These are phyloP conservation scores for Callorhinus ursinus DNA, from an alignment of 2,113 vertebrate species.

Conservation along the genomic window DNA sequence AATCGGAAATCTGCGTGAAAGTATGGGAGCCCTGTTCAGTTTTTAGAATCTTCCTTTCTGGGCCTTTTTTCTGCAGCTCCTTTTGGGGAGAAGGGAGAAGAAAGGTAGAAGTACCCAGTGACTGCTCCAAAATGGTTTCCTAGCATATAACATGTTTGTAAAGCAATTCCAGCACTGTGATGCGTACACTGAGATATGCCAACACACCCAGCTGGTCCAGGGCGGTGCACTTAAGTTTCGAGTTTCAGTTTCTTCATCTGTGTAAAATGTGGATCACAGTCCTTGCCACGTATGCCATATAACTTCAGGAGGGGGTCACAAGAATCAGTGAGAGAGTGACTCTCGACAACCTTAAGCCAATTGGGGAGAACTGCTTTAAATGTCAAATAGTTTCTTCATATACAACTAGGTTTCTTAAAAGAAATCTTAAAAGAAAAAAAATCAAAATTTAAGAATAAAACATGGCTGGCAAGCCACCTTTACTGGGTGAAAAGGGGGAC, in stretches of 20 bases:
- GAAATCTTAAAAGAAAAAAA: slow-evolving; percentile 13
- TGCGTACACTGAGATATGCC: neutral
- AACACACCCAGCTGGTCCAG: neutral
- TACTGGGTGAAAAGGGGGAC: neutral
- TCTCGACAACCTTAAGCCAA: neutral
- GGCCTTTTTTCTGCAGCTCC: neutral
- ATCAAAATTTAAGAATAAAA: neutral
- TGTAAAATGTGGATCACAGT: neutral
- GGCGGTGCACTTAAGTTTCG: neutral
- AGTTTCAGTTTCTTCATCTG: neutral
- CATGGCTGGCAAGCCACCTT: neutral
- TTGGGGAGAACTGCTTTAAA: neutral
- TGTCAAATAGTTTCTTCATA: neutral
- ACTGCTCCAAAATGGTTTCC: neutral
- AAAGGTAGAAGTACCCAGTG: neutral
- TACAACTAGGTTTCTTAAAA: neutral
- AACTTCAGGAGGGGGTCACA: neutral
- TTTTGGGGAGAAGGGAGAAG: neutral
- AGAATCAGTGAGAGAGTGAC: neutral
- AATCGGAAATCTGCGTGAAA: neutral
- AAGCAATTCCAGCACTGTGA: neutral
- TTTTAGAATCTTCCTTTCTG: neutral
- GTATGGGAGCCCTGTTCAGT: neutral
- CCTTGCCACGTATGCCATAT: neutral
- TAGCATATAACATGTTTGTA: neutral